These are phyloP conservation scores for Dynastes hyllus DNA, from an alignment of 2,888 invertebrate species.

Conservation along the genomic window DNA sequence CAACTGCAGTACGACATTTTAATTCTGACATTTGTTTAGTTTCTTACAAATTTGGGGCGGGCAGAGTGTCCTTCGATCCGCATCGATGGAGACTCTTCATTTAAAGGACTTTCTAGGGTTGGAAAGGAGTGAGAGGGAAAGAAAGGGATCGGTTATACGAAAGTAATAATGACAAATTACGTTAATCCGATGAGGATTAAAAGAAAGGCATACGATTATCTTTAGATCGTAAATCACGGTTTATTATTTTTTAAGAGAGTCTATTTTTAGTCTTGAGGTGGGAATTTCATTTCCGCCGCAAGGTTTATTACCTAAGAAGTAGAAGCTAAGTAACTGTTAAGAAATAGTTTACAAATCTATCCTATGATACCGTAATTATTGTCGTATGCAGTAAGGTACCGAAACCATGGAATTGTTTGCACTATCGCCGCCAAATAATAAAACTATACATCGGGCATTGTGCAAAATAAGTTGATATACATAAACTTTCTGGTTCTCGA, in stretches of 20 bases:
- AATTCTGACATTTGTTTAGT: constrained; percentile 66
- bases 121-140: constrained; percentile 10
- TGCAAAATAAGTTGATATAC: too few relatives aligned
- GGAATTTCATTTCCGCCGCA: neutral
- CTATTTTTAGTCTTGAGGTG: neutral
- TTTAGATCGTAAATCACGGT: constrained; percentile 59
- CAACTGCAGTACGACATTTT: constrained; percentile 68
- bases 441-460: too few relatives aligned
- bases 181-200: constrained; percentile 62
- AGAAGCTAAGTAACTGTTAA: neutral
- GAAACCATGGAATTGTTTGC: too few relatives aligned
- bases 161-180: constrained; percentile 62
- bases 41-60: constrained; percentile 50
- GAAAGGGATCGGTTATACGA: neutral
- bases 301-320: neutral
- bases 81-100: constrained; percentile 29
- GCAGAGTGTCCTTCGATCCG: constrained; percentile 35
- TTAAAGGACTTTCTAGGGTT: neutral
- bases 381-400: too few relatives aligned
- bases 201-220: constrained; percentile 58
- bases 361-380: too few relatives aligned
- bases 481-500: too few relatives aligned
- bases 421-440: too few relatives aligned
- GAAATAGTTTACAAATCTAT: too few relatives aligned
- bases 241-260: constrained; percentile 11